Evolutionary conservation across 2,888 invertebrate species (phyloP).

Genomic region (Standfussiana lucernea): DNA sequence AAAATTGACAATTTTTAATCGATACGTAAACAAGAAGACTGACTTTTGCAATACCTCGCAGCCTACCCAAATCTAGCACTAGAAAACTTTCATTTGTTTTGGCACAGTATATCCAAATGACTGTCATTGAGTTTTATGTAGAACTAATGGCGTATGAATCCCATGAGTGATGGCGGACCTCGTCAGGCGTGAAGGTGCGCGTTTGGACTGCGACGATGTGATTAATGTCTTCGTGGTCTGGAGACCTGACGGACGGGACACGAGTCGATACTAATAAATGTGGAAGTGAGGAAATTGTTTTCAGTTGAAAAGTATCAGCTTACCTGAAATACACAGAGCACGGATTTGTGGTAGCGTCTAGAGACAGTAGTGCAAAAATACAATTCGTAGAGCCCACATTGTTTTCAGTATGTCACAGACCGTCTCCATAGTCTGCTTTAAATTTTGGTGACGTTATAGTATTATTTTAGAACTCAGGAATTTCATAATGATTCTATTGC

Average conservation of each 20-base stretch:
- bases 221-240: constrained; percentile 33
- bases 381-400: background rate
- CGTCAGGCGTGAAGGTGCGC: constrained; percentile 17
- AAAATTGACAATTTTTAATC: too few species aligned
- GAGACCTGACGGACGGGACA: constrained; percentile 10
- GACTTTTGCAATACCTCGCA: background rate
- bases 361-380: background rate
- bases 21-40: background rate
- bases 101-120: constrained; percentile 7
- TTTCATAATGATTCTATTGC: background rate
- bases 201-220: constrained; percentile 10
- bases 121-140: background rate
- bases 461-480: background rate
- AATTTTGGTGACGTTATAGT: too few species aligned
- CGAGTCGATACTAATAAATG: background rate
- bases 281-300: background rate
- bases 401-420: background rate
- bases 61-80: background rate
- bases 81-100: background rate
- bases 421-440: background rate
- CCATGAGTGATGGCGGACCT: background rate
- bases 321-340: background rate
- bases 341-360: background rate
- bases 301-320: background rate
- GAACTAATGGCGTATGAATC: constrained; percentile 21